Evolutionary conservation across 1,140 invertebrate species (phyloP).

Genomic region (Mylabris phalerata): DNA sequence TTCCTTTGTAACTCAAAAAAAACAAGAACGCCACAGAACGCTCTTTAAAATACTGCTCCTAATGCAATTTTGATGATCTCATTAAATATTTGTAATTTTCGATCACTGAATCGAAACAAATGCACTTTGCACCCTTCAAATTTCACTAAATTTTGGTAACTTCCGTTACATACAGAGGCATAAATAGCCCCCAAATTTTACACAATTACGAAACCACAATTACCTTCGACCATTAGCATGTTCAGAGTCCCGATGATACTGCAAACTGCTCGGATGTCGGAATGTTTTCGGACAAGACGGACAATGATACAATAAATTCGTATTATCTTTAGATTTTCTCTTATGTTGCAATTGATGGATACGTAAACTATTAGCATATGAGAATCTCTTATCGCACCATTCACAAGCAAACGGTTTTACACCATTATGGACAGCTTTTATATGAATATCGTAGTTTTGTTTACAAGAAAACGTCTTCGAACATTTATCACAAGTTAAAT

Average conservation of each 20-base stretch:
- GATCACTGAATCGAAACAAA: too few species aligned
- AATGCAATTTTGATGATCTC: too few species aligned
- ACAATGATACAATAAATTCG: constrained; percentile 46
- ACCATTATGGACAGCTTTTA: constrained; percentile 49
- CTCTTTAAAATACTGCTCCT: too few species aligned
- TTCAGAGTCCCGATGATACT: constrained; percentile 63
- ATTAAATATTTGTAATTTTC: too few species aligned
- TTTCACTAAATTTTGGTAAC: too few species aligned
- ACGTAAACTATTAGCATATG: constrained; percentile 51
- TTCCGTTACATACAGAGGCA: too few species aligned
- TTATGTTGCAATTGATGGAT: constrained; percentile 48
- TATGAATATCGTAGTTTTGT: constrained; percentile 51
- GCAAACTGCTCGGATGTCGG: constrained; percentile 56
- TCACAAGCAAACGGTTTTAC: constrained; percentile 50
- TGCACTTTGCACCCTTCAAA: too few species aligned
- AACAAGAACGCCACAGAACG: too few species aligned
- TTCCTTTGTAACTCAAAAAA: too few species aligned
- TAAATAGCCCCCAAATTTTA: too few species aligned
- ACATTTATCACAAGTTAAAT: constrained; percentile 48
- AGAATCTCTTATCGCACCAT: constrained; percentile 51
- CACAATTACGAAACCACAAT: too few species aligned
- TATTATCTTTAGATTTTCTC: constrained; percentile 1
- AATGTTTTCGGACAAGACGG: constrained; percentile 63
- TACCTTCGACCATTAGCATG: constrained; percentile 51
- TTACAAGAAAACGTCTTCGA: constrained; percentile 50